Evolutionary conservation across 1,140 invertebrate genomes (phyloP).

Genomic region (Oncopeltus fasciatus): DNA sequence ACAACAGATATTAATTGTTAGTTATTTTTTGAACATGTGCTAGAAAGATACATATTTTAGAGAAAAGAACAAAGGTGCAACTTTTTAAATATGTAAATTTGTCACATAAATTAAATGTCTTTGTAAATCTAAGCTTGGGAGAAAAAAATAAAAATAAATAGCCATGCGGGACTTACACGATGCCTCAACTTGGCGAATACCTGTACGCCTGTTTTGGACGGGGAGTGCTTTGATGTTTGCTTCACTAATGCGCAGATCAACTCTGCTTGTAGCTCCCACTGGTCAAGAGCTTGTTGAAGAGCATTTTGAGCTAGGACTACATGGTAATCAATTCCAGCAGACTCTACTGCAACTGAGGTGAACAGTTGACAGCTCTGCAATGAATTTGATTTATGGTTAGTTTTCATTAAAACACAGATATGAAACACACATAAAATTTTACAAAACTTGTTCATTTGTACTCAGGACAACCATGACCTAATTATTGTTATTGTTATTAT

Average conservation of each 20-base stretch:
- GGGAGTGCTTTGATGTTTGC: conserved; percentile 77
- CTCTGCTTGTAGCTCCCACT: conserved; percentile 80
- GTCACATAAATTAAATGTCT: too few species aligned
- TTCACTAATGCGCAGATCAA: conserved; percentile 79
- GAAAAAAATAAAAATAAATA: conserved; percentile 17
- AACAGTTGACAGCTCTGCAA: conserved; percentile 89
- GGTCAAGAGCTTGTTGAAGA: conserved; percentile 74
- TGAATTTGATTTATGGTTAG: too few species aligned
- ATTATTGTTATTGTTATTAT: too few species aligned
- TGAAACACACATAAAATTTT: too few species aligned
- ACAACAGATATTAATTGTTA: too few species aligned
- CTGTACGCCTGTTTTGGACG: conserved; percentile 78
- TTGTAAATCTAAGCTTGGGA: conserved; percentile 2
- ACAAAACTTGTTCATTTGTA: too few species aligned
- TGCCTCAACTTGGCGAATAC: conserved; percentile 39
- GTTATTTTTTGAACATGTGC: too few species aligned
- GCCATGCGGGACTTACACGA: conserved; percentile 28
- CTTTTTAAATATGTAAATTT: too few species aligned
- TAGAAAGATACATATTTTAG: too few species aligned
- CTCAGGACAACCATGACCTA: too few species aligned
- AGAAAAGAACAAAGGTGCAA: too few species aligned
- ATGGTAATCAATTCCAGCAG: conserved; percentile 89
- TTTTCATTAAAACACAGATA: too few species aligned
- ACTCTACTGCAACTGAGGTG: conserved; percentile 84
- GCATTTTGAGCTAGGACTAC: conserved; percentile 89